Base-by-base conservation (phyloP, 2,113 vertebrate genomes). In the Pterocles burchelli region DNA sequence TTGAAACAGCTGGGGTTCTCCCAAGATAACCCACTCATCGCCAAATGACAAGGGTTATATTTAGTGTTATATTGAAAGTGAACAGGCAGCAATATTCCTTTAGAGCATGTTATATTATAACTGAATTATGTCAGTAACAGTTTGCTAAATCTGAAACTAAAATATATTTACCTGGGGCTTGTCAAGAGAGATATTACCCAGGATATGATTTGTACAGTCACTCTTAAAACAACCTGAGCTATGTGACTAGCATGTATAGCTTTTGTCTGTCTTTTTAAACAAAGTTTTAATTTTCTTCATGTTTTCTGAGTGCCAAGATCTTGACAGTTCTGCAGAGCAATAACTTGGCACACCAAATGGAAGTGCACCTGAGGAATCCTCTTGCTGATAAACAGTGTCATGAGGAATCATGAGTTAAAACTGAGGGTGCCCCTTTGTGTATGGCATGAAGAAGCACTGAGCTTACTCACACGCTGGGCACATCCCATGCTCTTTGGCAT, bases 1-100 rank as follows among this genome's bases (percentile, higher is more conserved):
- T 75, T 65, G 70, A 85, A 89, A 72, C 87, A 91, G 68, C 33
- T 75, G 77, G 26, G 66, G 12, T 62, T 93, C 95, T 96, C 87
- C 73, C 76, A 43, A 49, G 76, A 45, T 62, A 77, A 63, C 51
- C 20, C 7, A 14, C 22, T 62, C 61, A 18, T 7, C 25, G 67
- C 41, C 54, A 68, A 68, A 83, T 68, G 21, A 29, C 22, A 76
- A 65, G 31, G 13, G 17, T 72, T 81, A 17, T 67, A 62, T 88
- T 80, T 79, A 76, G 49, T 48, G 33, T 75, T 89, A 34, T 10
- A 17, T 14, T 66, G n/a, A 66, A 94, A 70, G 59, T 28, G 59
- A 94, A 34, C 55, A 94, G 76, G 31, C 76, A 84, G 19, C 0
- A 6, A 19, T 66, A 49, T n/a, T 86, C 58, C 67, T 84, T 84